Evolutionary conservation across 2,113 vertebrate species (phyloP), one percentile per base, ranked within the genome.

Genomic region (Vanacampus margaritifer): DNA sequence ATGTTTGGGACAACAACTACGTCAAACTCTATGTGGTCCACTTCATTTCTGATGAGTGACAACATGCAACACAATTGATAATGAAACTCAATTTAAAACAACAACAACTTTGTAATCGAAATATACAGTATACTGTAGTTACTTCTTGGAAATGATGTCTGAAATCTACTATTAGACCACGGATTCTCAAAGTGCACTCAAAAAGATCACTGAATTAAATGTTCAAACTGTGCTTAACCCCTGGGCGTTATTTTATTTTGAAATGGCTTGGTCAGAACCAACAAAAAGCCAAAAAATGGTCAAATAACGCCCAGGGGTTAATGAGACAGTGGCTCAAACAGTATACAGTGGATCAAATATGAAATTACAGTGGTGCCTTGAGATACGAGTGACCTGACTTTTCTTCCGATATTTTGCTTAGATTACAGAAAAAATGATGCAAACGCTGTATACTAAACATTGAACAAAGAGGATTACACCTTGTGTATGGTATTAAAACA

Each of bases 1-100:
- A 96, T 2, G 91, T 94, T 0, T 99, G 97, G 97, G 96, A 99
- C 78, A 90, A 94, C 0, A 89, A 93, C 39, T 93, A 89, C 19
- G 79, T 99, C 65, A 91, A 91, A 87, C 79, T 93, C 1, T 95
- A 94, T 43, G 92, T 94, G 53, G 92, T 98, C 3, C 89, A 82
- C 43, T 96, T 92, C 89, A 88, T 91, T 60, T 87, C 85, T 32
- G 90, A 86, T 57, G 84, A 93, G 13, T 82, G 3, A 67, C 5
- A 26, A 35, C 46, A 2, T 21, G 13, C 43, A 64, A 32, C 10
- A 64, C 6, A 14, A 43, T 45, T 53, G 67, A 67, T n/a, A 7
- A 65, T 36, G 39, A 58, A 57, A 23, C 45, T 23, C 17, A 23
- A 13, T 32, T 56, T 36, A 32, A 32, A 32, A n/a, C n/a, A n/a